These are phyloP conservation scores for Rutpela maculata DNA, from an alignment of 2,888 invertebrate species.

Conservation along the genomic window DNA sequence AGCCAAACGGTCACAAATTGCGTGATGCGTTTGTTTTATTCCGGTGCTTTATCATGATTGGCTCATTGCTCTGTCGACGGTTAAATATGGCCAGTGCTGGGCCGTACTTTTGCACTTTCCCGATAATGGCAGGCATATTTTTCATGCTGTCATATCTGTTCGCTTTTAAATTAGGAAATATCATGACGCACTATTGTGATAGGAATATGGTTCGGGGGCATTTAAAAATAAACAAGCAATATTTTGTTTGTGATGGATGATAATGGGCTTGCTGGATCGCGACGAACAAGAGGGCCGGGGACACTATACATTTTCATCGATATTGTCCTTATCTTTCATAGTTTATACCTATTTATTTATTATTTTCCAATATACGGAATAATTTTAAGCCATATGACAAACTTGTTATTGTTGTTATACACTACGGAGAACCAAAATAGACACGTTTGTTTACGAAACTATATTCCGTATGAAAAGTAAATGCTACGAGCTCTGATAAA, in stretches of 20 bases:
- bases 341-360: no score
- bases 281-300: no score
- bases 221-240: conserved; percentile 16
- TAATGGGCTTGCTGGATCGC: neutral
- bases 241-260: conserved; percentile 22
- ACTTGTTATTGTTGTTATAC: no score
- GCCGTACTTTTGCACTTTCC: conserved; percentile 37
- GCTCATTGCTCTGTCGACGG: conserved; percentile 48
- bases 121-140: conserved; percentile 35
- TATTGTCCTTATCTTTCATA: no score
- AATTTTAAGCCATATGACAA: no score
- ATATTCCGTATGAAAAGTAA: no score
- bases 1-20: conserved; percentile 53
- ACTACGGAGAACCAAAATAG: no score
- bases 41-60: conserved; percentile 52
- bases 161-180: conserved; percentile 31
- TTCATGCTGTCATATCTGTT: conserved; percentile 34
- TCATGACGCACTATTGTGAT: conserved; percentile 10
- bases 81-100: conserved; percentile 35
- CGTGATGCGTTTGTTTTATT: conserved; percentile 52
- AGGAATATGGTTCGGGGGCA: conserved; percentile 8
- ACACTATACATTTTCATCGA: no score
- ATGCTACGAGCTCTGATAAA: no score
- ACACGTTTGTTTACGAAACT: no score
- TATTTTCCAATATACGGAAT: no score